Conservation (phyloP, 2,113 vertebrate genomes). For the Notothenia coriiceps region DNA sequence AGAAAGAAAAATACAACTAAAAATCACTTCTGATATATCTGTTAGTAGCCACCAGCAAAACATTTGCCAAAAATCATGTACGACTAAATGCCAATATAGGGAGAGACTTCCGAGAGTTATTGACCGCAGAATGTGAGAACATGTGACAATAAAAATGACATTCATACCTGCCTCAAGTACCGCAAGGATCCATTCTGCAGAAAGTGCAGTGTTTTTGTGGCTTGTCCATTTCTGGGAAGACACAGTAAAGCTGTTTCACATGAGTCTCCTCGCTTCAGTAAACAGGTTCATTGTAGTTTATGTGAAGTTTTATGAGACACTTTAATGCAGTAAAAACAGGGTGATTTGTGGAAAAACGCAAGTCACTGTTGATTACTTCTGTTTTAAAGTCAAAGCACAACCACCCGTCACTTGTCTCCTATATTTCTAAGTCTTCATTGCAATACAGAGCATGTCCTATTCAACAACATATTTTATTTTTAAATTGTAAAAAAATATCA, state of each 20-base stretch:
- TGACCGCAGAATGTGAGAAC: neutral
- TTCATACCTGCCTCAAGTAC: neutral
- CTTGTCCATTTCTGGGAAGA: constrained; percentile 8
- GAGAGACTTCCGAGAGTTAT: neutral
- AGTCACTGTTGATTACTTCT: constrained; percentile 19
- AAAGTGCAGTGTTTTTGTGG: neutral
- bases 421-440: neutral
- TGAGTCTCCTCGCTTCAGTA: neutral
- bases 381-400: constrained; percentile 21
- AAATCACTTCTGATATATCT: too few species aligned
- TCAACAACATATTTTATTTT: neutral
- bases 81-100: neutral
- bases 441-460: neutral
- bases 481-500: neutral
- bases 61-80: neutral
- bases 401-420: neutral
- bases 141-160: neutral
- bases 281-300: constrained; percentile 15
- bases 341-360: constrained; percentile 9
- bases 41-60: neutral
- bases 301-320: constrained; percentile 29
- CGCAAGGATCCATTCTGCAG: neutral
- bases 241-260: constrained; percentile 12
- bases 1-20: neutral
- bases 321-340: constrained; percentile 16